These are phyloP conservation scores for Crocuta crocuta DNA, from an alignment of 2,113 vertebrate species.

Conservation along the genomic window DNA sequence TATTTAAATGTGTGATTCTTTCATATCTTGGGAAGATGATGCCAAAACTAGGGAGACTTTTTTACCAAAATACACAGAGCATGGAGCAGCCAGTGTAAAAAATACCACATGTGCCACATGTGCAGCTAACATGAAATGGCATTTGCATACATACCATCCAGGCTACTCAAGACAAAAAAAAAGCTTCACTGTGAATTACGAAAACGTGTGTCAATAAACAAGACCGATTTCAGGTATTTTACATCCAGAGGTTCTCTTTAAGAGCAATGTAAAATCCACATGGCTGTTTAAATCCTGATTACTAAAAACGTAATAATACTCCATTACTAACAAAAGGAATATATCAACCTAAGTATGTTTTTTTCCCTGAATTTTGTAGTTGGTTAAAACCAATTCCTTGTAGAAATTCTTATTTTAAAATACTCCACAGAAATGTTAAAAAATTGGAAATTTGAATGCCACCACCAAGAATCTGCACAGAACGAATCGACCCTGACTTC, in stretches of 20 bases:
- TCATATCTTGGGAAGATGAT: background rate
- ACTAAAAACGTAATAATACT: slow-evolving; percentile 19
- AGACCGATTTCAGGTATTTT: background rate
- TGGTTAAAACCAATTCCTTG: slow-evolving; percentile 49
- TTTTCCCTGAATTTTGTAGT: background rate
- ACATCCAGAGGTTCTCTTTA: background rate
- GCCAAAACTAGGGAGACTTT: background rate
- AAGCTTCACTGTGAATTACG: background rate
- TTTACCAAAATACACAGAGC: background rate
- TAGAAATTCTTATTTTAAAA: slow-evolving; percentile 47
- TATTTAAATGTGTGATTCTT: background rate
- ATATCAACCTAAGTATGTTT: background rate
- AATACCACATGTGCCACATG: background rate
- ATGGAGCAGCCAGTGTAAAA: background rate
- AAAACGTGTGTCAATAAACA: background rate
- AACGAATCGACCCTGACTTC: background rate
- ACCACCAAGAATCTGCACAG: background rate
- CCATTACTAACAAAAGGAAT: background rate
- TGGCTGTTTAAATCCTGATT: slow-evolving; percentile 1
- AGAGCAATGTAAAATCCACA: background rate
- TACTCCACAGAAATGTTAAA: background rate
- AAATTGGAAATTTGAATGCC: background rate
- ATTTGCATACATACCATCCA: background rate
- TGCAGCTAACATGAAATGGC: background rate
- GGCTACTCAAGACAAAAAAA: background rate